Conservation (phyloP, 2,888 invertebrate genomes). For the Allolobophora icterica region DNA sequence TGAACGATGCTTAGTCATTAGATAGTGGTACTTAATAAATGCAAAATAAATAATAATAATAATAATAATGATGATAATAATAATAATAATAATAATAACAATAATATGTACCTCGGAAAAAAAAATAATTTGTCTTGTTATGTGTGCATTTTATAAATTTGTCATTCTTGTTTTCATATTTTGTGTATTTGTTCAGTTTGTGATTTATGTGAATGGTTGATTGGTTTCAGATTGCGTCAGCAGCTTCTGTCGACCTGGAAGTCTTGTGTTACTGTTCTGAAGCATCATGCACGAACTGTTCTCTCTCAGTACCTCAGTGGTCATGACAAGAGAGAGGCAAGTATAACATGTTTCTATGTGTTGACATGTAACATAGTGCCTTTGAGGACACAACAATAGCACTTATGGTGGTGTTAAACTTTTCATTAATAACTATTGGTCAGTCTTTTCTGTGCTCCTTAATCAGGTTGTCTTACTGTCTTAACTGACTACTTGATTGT, state of each 20-base stretch:
- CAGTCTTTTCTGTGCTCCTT: neutral
- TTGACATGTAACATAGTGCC: too few relatives aligned
- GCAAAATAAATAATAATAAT: too few relatives aligned
- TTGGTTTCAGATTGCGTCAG: conserved; percentile 43
- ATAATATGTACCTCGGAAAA: too few relatives aligned
- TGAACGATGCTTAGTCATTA: too few relatives aligned
- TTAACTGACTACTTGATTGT: neutral
- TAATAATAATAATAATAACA: too few relatives aligned
- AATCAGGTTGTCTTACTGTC: neutral
- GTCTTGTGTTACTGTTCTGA: conserved; percentile 38
- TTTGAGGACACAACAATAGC: too few relatives aligned
- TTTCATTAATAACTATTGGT: too few relatives aligned
- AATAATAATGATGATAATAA: too few relatives aligned
- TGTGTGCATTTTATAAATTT: too few relatives aligned
- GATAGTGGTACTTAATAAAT: too few relatives aligned
- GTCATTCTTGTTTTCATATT: neutral
- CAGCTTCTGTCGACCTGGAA: conserved; percentile 45
- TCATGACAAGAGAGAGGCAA: conserved; percentile 40
- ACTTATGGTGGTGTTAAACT: too few relatives aligned
- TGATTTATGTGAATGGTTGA: neutral
- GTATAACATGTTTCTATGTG: neutral
- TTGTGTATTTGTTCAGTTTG: neutral
- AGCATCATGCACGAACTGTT: conserved; percentile 33
- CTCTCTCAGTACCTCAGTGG: conserved; percentile 40
- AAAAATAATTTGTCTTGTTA: too few relatives aligned